Percentiles rank a stretch among this genome's conserved stretches.
These are phyloP conservation scores for Mythimna lalbum DNA, from an alignment of 2,888 invertebrate genomes.

Conservation along the genomic window DNA sequence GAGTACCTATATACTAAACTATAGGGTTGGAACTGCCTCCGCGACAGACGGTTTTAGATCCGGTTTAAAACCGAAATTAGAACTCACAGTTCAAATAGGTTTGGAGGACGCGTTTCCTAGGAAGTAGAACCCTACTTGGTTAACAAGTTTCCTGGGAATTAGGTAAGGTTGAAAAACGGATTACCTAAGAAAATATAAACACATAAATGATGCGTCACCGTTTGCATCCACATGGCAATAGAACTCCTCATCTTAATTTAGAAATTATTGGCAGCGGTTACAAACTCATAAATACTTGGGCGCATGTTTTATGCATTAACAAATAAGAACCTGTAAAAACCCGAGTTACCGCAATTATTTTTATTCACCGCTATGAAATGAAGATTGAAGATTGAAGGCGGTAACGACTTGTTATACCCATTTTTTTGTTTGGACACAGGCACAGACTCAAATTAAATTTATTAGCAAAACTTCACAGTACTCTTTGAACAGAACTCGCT, in stretches of 20 bases:
- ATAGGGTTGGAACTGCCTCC: constrained; percentile 13
- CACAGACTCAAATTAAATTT: not conserved
- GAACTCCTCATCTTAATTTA: constrained; percentile 8
- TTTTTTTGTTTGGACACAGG: constrained; percentile 10
- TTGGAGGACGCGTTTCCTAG: not conserved
- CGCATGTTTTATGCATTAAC: constrained; percentile 29
- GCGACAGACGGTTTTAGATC: constrained; percentile 1
- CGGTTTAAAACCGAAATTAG: not conserved
- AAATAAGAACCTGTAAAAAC: constrained; percentile 31
- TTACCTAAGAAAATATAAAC: not conserved
- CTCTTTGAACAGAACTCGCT: no score
- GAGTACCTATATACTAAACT: constrained; percentile 16
- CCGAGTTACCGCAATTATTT: constrained; percentile 26
- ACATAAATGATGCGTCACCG: constrained; percentile 1
- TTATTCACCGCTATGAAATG: constrained; percentile 29
- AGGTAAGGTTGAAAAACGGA: not conserved
- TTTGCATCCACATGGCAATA: constrained; percentile 22
- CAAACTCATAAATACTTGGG: constrained; percentile 7
- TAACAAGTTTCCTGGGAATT: not conserved
- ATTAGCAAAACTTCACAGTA: not conserved
- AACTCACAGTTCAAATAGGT: not conserved
- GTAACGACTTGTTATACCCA: constrained; percentile 4
- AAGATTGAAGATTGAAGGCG: no score
- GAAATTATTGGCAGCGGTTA: constrained; percentile 28
- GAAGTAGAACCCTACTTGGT: not conserved